Percentiles rank a stretch among this genome's conserved stretches.
These are phyloP conservation scores for Syngnathus floridae DNA, from an alignment of 2,113 vertebrate species.

Conservation along the genomic window DNA sequence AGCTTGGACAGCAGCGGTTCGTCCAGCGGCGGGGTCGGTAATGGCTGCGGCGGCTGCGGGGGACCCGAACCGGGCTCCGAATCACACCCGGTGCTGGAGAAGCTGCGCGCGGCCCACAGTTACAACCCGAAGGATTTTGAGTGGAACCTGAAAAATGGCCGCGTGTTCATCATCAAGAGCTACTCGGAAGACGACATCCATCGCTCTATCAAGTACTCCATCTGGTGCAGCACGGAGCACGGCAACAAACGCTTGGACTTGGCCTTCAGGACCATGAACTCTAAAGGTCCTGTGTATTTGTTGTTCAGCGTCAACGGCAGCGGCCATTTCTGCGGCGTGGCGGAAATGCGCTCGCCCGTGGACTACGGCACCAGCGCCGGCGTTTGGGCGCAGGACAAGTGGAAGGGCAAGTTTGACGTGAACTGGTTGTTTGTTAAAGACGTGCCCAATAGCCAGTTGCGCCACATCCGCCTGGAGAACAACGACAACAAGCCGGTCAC, in stretches of 20 bases:
- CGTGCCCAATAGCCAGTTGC: constrained; percentile 94
- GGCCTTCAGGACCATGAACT: constrained; percentile 83
- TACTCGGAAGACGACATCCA: constrained; percentile 99
- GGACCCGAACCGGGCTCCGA: constrained; percentile 58
- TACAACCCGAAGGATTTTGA: constrained; percentile 99
- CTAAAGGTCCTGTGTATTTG: constrained; percentile 90
- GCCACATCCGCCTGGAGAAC: constrained; percentile 97
- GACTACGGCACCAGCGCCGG: constrained; percentile 97
- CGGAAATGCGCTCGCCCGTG: constrained; percentile 97
- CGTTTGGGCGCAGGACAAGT: constrained; percentile 99
- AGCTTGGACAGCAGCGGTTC: constrained; percentile 71
- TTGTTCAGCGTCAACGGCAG: constrained; percentile 98
- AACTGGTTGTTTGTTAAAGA: constrained; percentile 99
- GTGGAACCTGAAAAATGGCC: constrained; percentile 97
- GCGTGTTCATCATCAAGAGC: constrained; percentile 99
- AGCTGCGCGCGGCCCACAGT: constrained; percentile 91
- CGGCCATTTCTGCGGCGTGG: constrained; percentile 96
- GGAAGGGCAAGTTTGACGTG: constrained; percentile 98
- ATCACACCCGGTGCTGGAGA: constrained; percentile 89
- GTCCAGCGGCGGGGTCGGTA: constrained; percentile 59
- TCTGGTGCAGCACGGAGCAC: constrained; percentile 99
- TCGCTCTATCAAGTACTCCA: constrained; percentile 98
- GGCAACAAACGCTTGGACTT: constrained; percentile 96
- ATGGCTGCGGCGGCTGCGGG: constrained; percentile 30
- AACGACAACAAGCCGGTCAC: constrained; percentile 99